These are phyloP conservation scores for Adrianichthys oophorus DNA, from an alignment of 2,797 vertebrate genomes.

Conservation along the genomic window DNA sequence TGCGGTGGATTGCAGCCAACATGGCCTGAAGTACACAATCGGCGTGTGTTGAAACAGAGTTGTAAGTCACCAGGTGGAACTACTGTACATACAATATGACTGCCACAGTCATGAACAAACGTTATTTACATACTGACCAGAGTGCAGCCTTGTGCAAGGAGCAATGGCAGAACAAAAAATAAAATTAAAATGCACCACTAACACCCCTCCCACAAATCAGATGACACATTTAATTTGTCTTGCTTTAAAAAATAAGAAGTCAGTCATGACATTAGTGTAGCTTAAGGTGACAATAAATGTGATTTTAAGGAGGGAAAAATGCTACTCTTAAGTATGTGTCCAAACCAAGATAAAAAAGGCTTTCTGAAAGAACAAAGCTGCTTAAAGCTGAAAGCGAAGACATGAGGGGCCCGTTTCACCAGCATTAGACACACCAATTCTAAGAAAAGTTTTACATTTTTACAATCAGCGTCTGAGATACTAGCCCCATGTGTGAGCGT, in stretches of 20 bases:
- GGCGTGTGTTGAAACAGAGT: constrained; percentile 51
- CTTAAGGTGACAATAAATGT: constrained; percentile 77
- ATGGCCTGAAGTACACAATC: constrained; percentile 54
- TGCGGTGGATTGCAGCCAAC: constrained; percentile 61
- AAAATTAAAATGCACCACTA: constrained; percentile 20
- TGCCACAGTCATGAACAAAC: constrained; percentile 53
- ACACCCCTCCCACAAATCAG: constrained; percentile 46
- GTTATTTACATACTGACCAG: constrained; percentile 76
- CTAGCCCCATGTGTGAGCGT: constrained; percentile 35
- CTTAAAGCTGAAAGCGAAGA: constrained; percentile 57
- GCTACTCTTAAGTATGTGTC: constrained; percentile 63
- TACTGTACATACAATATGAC: constrained; percentile 56
- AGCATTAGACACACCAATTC: constrained; percentile 1
- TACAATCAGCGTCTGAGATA: constrained; percentile 29
- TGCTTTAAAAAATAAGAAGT: constrained; percentile 76
- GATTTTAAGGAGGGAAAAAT: constrained; percentile 34
- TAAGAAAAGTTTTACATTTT: neutral
- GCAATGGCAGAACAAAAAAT: constrained; percentile 27
- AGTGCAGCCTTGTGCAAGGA: constrained; percentile 48
- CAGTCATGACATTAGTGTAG: constrained; percentile 82
- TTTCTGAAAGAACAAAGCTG: constrained; percentile 20
- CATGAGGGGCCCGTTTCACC: constrained; percentile 27
- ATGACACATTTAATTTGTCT: constrained; percentile 58
- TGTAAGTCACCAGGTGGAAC: constrained; percentile 56
- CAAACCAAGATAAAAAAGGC: constrained; percentile 24